Conservation (phyloP, 2,888 invertebrate genomes). For the Noctua janthina region DNA sequence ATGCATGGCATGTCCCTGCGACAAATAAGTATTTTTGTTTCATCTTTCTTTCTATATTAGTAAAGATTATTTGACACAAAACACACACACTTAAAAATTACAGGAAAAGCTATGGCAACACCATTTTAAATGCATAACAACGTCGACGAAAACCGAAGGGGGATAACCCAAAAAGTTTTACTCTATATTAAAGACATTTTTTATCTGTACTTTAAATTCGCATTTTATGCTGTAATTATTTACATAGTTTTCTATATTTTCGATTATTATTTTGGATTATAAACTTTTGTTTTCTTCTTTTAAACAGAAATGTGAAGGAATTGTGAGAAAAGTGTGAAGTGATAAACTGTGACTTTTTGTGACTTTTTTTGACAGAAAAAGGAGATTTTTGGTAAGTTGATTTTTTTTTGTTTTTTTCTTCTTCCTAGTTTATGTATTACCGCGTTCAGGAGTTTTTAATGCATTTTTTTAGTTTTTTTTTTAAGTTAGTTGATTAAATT, state of each 20-base stretch:
- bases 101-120: constrained; percentile 45
- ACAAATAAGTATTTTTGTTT: too few species aligned
- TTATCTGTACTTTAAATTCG: constrained; percentile 84
- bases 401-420: background rate
- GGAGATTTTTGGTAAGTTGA: constrained; percentile 57
- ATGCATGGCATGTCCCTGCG: too few species aligned
- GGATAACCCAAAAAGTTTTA: constrained; percentile 71
- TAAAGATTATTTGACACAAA: background rate
- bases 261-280: constrained; percentile 84
- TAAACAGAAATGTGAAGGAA: constrained; percentile 80
- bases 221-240: constrained; percentile 82
- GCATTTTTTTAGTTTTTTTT: too few species aligned
- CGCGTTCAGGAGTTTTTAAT: too few species aligned
- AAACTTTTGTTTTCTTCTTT: constrained; percentile 39
- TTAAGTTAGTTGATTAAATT: too few species aligned
- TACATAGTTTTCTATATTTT: constrained; percentile 85
- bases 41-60: too few species aligned
- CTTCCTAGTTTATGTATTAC: too few species aligned
- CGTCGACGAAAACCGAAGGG: constrained; percentile 64
- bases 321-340: constrained; percentile 63
- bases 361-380: constrained; percentile 30
- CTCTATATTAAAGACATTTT: constrained; percentile 82
- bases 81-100: constrained; percentile 39
- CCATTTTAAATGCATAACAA: constrained; percentile 65
- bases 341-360: constrained; percentile 56